These are phyloP conservation scores for Prinia subflava DNA, from an alignment of 2,113 vertebrate species.

Conservation along the genomic window DNA sequence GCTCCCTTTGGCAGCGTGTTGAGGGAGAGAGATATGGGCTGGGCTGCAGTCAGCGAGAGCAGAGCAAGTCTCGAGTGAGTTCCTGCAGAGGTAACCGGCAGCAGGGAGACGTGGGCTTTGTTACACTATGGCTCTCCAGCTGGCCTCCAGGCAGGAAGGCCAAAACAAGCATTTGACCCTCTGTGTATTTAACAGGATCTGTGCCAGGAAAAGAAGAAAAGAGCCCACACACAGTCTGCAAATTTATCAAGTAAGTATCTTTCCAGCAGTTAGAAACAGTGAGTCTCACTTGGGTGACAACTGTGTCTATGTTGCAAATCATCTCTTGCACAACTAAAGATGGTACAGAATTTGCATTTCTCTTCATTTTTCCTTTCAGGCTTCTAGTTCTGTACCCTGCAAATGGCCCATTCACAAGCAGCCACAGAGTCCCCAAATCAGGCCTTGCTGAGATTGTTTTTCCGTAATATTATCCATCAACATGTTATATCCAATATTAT, in stretches of 20 bases:
- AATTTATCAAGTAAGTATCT: conserved; percentile 1
- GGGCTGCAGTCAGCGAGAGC: not conserved
- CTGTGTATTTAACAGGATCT: conserved; percentile 24
- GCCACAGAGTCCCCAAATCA: not conserved
- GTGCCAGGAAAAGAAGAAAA: not conserved
- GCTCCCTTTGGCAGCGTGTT: not conserved
- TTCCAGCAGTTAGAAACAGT: not conserved
- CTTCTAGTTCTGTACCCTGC: not conserved
- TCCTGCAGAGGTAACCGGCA: not conserved
- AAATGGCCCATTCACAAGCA: not conserved
- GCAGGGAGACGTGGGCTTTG: not conserved
- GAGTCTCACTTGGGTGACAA: not conserved
- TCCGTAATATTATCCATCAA: not conserved
- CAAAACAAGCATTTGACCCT: conserved; percentile 4
- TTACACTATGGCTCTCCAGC: not conserved
- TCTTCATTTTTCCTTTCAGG: not conserved
- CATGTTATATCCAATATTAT: too few relatives aligned
- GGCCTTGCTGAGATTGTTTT: not conserved
- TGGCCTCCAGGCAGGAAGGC: not conserved
- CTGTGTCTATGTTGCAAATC: not conserved
- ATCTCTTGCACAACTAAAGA: not conserved
- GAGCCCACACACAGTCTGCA: not conserved
- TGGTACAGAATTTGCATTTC: not conserved
- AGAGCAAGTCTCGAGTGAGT: not conserved
- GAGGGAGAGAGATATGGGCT: not conserved